These are phyloP conservation scores for Tribolium madens DNA, from an alignment of 1,140 invertebrate species.

Conservation along the genomic window DNA sequence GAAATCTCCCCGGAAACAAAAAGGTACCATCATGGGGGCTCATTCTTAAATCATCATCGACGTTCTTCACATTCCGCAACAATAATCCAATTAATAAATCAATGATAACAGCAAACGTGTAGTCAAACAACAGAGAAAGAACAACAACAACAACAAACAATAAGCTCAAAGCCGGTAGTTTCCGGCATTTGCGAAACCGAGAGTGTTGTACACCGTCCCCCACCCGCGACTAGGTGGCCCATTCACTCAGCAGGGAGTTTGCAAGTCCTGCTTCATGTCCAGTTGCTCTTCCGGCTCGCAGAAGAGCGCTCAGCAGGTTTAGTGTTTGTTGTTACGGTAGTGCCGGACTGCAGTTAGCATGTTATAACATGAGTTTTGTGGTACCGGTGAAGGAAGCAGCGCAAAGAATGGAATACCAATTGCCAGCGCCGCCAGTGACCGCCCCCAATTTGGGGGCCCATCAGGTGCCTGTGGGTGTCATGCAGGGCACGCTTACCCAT, in stretches of 20 bases:
- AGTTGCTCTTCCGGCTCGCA: constrained; percentile 61
- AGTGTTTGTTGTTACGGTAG: constrained; percentile 42
- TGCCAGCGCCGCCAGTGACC: constrained; percentile 67
- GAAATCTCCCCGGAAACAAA: constrained; percentile 25
- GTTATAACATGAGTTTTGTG: constrained; percentile 64
- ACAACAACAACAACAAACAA: constrained; percentile 46
- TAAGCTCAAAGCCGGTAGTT: constrained; percentile 47
- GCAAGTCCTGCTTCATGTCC: constrained; percentile 51
- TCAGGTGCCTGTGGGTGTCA: constrained; percentile 63
- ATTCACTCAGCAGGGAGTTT: constrained; percentile 55
- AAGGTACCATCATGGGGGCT: no score
- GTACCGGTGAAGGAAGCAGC: constrained; percentile 59
- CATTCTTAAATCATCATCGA: background rate
- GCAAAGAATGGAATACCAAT: constrained; percentile 67
- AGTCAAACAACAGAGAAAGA: constrained; percentile 45
- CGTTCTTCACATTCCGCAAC: constrained; percentile 16
- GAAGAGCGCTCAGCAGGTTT: constrained; percentile 55
- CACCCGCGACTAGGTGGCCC: constrained; percentile 53
- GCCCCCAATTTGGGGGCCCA: constrained; percentile 59
- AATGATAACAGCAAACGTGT: background rate
- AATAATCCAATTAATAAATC: constrained; percentile 28
- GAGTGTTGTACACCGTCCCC: constrained; percentile 49
- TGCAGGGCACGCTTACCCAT: constrained; percentile 65
- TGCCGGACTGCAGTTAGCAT: constrained; percentile 58
- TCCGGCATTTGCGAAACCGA: constrained; percentile 62